A percentile compares a stretch with the other conserved stretches of the same genome.
phyloP scores from a whole-genome alignment of 2,113 vertebrate species.

The Recurvirostra avosetta region DNA sequence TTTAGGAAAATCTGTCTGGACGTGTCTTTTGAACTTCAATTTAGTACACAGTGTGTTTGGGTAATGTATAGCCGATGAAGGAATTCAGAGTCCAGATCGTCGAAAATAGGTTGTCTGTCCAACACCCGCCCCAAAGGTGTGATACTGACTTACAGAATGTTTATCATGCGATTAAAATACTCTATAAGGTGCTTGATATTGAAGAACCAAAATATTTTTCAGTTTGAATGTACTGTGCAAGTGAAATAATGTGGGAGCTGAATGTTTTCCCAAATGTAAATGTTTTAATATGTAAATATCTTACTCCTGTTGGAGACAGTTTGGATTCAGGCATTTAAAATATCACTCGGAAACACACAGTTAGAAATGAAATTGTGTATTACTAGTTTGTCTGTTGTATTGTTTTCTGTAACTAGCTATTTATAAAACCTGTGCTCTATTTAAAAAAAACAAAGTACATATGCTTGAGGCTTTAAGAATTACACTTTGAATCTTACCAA shows the following conservation, averaged over 20 bases:
- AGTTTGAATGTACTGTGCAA: conserved; percentile 48
- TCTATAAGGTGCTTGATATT: conserved; percentile 66
- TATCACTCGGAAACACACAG: neutral
- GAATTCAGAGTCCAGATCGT: neutral
- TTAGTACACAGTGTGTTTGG: neutral
- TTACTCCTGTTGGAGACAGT: neutral
- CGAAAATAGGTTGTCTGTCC: neutral
- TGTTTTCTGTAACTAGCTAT: conserved; percentile 58
- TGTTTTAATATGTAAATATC: conserved; percentile 46
- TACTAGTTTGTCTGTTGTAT: conserved; percentile 59
- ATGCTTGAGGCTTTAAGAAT: neutral
- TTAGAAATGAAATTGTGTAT: conserved; percentile 23
- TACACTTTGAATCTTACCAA: neutral
- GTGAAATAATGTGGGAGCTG: conserved; percentile 33
- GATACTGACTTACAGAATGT: neutral
- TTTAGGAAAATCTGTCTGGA: neutral
- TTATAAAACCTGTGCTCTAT: conserved; percentile 62
- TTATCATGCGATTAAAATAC: conserved; percentile 52
- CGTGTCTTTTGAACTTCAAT: conserved; percentile 33
- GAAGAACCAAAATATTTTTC: conserved; percentile 55
- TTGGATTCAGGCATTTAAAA: conserved; percentile 36
- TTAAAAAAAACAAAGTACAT: conserved; percentile 43
- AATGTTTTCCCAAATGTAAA: conserved; percentile 38
- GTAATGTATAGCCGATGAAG: neutral
- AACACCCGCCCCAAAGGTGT: neutral